Evolutionary conservation across 2,797 vertebrate species (phyloP), one percentile per base, ranked within the genome.

Genomic region (Syndactyla subalaris): DNA sequence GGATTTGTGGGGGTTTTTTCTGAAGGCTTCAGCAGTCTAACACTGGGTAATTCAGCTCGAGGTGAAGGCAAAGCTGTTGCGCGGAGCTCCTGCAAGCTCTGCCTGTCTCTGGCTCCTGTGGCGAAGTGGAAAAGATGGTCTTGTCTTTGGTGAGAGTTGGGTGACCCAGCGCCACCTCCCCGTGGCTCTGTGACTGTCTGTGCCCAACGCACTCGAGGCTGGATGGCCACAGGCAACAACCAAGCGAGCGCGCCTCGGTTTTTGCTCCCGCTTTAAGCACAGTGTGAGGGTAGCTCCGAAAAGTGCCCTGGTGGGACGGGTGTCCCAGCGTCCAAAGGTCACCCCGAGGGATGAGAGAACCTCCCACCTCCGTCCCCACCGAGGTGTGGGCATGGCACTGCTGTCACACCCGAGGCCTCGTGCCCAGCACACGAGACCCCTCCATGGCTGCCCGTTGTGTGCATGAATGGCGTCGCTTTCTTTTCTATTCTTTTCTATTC

Each of bases 61-160:
- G 84, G 66, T 38, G 87, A 95, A 97, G 95, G 91, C 95, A 82
- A 96, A 89, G 82, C 95, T 92, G 57, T 67, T 90, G 79, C 86
- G 85, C 9, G 55, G 78, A 71, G 88, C 89, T 92, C 23, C 87
- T 71, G 4, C 58, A 41, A 85, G 92, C 76, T 88, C 74, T 54
- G 81, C 43, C 63, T 18, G 39, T n/a, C 14, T 22, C 52, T 34
- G 83, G 88, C 93, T 88, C 85, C 96, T 93, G 85, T 71, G 82
- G 95, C 89, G 24, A 73, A 92, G 92, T 43, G 9, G 86, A 94
- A 41, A 63, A 87, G 92, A 72, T 29, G 68, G 48, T 62, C 92
- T 70, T 45, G 62, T 98, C 98, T 98, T 98, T 98, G 98, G 98
- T 97, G 98, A 98, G 94, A 88, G 85, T 21, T 22, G 57, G 77